A percentile compares a stretch with the other conserved stretches of the same genome.
phyloP scores from a whole-genome alignment of 1,140 invertebrate species.

The Ceratitis capitata region DNA sequence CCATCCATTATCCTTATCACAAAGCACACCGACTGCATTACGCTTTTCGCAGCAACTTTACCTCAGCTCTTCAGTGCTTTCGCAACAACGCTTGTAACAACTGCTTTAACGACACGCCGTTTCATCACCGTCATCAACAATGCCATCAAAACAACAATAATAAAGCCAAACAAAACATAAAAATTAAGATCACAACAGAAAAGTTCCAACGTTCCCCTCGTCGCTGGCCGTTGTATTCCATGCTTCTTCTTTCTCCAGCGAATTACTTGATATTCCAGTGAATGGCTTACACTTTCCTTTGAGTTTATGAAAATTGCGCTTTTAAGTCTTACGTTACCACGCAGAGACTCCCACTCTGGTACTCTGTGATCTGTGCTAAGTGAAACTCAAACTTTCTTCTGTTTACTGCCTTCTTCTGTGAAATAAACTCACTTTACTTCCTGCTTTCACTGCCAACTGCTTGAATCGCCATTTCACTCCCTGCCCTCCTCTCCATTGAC shows the following conservation, averaged over 20 bases:
- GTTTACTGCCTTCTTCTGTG: background rate
- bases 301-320: background rate
- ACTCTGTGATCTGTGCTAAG: no score
- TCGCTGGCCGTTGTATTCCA: background rate
- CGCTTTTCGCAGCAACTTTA: background rate
- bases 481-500: no score
- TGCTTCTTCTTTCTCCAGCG: background rate
- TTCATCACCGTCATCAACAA: conserved; percentile 11
- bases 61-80: background rate
- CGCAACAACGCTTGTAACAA: conserved; percentile 15
- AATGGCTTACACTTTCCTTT: background rate
- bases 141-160: conserved; percentile 35
- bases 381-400: background rate
- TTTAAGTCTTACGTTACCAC: background rate
- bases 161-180: conserved; percentile 19
- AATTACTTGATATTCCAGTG: background rate
- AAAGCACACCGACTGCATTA: background rate
- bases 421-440: background rate
- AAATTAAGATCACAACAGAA: background rate
- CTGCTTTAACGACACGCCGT: conserved; percentile 29
- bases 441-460: background rate
- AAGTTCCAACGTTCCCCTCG: background rate
- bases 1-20: background rate
- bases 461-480: background rate
- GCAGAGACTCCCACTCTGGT: background rate